Evolutionary conservation across 1,140 invertebrate species (phyloP), one percentile per base, ranked within the genome.

Genomic region (Melitaea cinxia): DNA sequence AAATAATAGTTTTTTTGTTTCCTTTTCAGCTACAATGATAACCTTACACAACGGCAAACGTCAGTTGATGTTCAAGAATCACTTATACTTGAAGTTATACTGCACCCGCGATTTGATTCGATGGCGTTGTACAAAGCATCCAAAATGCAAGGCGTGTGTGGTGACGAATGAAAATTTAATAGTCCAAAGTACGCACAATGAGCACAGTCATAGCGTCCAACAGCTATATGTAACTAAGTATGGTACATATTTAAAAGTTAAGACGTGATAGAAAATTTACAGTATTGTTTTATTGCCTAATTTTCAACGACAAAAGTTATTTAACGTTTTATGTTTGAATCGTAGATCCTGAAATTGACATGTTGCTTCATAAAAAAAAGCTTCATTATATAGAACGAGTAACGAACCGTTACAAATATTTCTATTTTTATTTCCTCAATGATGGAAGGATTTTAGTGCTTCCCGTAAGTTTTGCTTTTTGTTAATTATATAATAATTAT

Each of bases 41-140:
- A 65, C 15, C 4, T 58, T 53, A 17, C 30, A 39, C 0, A 59
- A 59, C 23, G 63, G 63, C 0, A 65, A 59, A 45, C 28, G 47
- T 9, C 49, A 65, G 12, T 26, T 65, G 35, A 19, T 65, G 0
- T 54, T 45, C 55, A 39, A 45, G 12, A 26, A 52, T 4, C 53
- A 47, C 15, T 64, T 47, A 14, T 64, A 64, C 45, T 68, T 57
- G 28, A 68, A 54, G 26, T 35, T 64, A 21, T 61, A 64, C 4
- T 4, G 1, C 3, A 52, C 37, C 1, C 35, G 49, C 2, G 1
- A 19, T 15, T 39, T 23, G 14, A 24, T 10, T 2, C 59, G 66
- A 10, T 68, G 66, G 66, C 57, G 35, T 14, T 68, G 66, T 53
- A 63, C 66, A 9, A 68, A 55, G n/a, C 58, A 68, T 30, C 66